Base-by-base conservation (phyloP, 2,797 vertebrate species). In the Mormyrus hasselquistii region DNA sequence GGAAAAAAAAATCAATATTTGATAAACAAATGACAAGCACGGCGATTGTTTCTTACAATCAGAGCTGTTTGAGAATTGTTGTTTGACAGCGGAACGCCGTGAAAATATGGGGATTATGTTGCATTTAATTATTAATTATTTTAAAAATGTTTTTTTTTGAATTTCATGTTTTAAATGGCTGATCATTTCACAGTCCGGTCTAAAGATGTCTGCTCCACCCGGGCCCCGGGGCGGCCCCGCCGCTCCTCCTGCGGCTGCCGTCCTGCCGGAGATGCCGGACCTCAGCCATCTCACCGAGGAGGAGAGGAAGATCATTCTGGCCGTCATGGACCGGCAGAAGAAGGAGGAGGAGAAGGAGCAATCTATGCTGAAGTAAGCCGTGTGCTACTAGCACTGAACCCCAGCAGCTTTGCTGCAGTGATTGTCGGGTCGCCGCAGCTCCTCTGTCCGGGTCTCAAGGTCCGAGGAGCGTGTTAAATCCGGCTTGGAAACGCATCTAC, bases 281-380 rank as follows among this genome's bases (percentile, higher is more conserved):
- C 97, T 99, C 94, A 99, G 98, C 96, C 98, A 99, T 96, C 98
- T 99, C 94, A 99, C 98, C 89, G 98, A 99, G 96, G 98, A 99
- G 92, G 98, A 99, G 96, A 95, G 98, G 94, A 99, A 96, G 94
- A 99, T 99, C 96, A 99, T 99, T 94, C 96, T 97, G 94, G 98
- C 97, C 41, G 98, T 99, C 94, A 98, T 99, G 97, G 98, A 99
- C 92, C 96, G 98, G 94, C 98, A 99, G 96, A 98, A 97, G 95
- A 98, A 98, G 91, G 98, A 99, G 94, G 98, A 99, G 88, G 98
- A 98, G 94, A 98, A 99, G 95, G 98, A 99, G 93, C 98, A 99
- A 96, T 97, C 98, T 19, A 98, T 99, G 96, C 95, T 99, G 94
- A 99, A 98, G 98, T 99, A 98, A 99, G 98, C 89, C 88, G 76